phyloP scores from a whole-genome alignment of 2,888 invertebrate species.

The Lithophane semibrunnea region DNA sequence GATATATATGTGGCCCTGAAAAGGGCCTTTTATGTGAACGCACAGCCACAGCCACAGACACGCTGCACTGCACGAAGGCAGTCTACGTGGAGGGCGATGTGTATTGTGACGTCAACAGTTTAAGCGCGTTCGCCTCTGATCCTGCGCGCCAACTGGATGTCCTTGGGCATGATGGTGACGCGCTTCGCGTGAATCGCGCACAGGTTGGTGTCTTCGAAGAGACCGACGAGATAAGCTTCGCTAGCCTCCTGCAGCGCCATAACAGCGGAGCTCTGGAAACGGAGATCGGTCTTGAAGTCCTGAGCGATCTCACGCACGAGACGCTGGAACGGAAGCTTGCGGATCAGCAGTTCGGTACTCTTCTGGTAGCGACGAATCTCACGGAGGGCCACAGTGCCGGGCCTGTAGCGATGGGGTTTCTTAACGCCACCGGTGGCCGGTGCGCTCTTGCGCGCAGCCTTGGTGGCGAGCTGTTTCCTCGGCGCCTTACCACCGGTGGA shows the following conservation, averaged over 20 bases:
- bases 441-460: constrained; percentile 94
- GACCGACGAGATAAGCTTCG: constrained; percentile 97
- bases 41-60: constrained; percentile 11
- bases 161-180: constrained; percentile 99
- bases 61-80: constrained; percentile 1
- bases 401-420: constrained; percentile 95
- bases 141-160: constrained; percentile 98
- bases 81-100: constrained; percentile 10
- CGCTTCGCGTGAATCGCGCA: constrained; percentile 99
- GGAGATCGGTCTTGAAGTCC: constrained; percentile 96
- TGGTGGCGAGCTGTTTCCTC: constrained; percentile 96
- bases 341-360: constrained; percentile 96
- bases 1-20: constrained; percentile 35
- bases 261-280: constrained; percentile 91
- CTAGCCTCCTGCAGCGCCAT: constrained; percentile 96
- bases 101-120: constrained; percentile 68
- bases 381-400: constrained; percentile 97
- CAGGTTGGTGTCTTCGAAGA: constrained; percentile 99
- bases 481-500: constrained; percentile 98
- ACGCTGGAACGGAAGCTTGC: constrained; percentile 97
- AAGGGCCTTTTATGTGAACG: constrained; percentile 30
- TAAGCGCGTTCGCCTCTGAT: constrained; percentile 99
- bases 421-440: constrained; percentile 97
- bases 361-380: constrained; percentile 98
- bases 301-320: constrained; percentile 97